A percentile compares a stretch with the other conserved stretches of the same genome.
Conservation (phyloP, 2,113 vertebrate genomes). For the Ifrita kowaldi region DNA sequence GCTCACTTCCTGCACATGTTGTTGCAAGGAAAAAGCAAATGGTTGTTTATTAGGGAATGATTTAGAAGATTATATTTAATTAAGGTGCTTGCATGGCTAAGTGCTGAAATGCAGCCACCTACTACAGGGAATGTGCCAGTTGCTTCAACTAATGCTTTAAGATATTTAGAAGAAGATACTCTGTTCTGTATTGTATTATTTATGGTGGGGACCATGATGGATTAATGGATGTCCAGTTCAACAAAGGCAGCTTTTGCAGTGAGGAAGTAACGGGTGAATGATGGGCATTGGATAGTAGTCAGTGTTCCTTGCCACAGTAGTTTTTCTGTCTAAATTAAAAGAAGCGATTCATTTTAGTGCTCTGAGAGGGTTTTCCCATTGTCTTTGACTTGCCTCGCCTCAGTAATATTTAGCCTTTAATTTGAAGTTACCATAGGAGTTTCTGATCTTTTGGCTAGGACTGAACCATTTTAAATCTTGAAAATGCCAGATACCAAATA, state of each 20-base stretch:
- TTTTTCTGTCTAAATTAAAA: neutral
- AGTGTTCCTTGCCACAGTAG: accelerated
- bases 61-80: neutral
- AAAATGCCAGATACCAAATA: neutral
- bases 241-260: neutral
- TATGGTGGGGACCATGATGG: neutral
- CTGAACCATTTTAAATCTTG: neutral
- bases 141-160: neutral
- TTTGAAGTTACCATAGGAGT: neutral
- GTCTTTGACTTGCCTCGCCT: neutral
- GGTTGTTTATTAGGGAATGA: neutral
- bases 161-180: neutral
- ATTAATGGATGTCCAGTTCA: neutral
- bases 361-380: neutral
- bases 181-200: neutral
- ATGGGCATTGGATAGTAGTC: neutral
- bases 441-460: neutral
- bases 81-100: neutral
- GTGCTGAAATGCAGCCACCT: neutral
- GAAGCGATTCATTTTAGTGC: neutral
- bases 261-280: neutral
- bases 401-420: neutral
- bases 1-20: neutral
- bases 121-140: neutral
- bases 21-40: neutral